Base-by-base conservation (phyloP, 2,797 vertebrate species). In the Peromyscus eremicus region DNA sequence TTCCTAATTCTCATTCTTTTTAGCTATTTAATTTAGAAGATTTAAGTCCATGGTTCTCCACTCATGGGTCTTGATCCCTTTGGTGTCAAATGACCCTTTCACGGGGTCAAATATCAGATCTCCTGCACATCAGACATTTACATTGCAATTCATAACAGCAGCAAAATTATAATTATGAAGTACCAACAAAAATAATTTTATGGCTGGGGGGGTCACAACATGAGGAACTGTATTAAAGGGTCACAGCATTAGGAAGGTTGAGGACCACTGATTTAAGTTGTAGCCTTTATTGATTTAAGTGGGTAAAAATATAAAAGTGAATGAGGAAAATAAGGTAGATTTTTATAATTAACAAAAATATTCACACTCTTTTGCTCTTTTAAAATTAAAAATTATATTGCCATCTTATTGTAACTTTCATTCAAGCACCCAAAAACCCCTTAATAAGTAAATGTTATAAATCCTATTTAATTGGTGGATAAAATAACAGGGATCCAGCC, bases 311-410 rank as follows among this genome's bases (percentile, higher is more conserved):
- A 62, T 92, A 76, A 84, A 66, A 76, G 34, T 40, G 60, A 80
- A 32, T 40, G 25, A 82, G 71, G 55, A 95, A 85, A 96, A 90
- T 60, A 88, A 60, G 60, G 34, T 81, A 37, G 27, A 73, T 80
- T 97, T 97, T 93, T 77, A 70, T 81, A 93, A 75, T 94, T 76
- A 79, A 57, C 87, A 85, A 91, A 96, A 84, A 85, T 70, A 86
- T 85, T 76, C 37, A 82, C 13, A 64, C 4, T 70, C 37, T 57
- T 21, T 92, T 81, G 60, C 71, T 86, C 32, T 89, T 81, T 52
- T 87, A 93, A 96, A 80, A 93, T 89, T 70, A 89, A 89, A 89
- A 90, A 62, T 82, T 90, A 92, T 77, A n/a, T 91, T 94, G 55
- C 5, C 83, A 77, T 40, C 10, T 82, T 91, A 70, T 84, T 95